Evolutionary conservation across 1,140 invertebrate genomes (phyloP).

Genomic region (Drosophila varians): DNA sequence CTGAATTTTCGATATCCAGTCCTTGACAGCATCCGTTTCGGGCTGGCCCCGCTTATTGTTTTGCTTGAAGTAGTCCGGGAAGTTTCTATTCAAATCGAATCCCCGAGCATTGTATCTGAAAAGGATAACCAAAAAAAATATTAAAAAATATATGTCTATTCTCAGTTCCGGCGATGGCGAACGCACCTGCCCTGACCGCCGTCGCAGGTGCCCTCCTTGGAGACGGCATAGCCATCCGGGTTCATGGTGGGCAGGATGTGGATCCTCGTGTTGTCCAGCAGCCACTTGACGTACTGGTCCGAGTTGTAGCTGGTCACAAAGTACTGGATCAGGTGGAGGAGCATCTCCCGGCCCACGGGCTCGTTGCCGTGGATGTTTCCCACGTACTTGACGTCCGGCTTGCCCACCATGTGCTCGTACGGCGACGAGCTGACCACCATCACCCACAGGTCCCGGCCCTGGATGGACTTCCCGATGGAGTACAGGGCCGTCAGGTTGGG

Average conservation of each 20-base stretch:
- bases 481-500: conserved; percentile 94
- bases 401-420: conserved; percentile 95
- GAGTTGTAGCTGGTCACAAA: conserved; percentile 91
- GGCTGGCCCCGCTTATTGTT: conserved; percentile 94
- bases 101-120: conserved; percentile 93
- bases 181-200: conserved; percentile 91
- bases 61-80: conserved; percentile 95
- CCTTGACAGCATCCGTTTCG: conserved; percentile 97
- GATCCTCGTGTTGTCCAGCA: conserved; percentile 95
- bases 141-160: background rate
- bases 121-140: conserved; percentile 24
- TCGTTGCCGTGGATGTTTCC: conserved; percentile 97
- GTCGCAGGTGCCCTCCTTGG: conserved; percentile 93
- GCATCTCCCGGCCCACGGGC: conserved; percentile 93
- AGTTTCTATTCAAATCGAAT: conserved; percentile 95
- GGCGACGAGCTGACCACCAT: conserved; percentile 95
- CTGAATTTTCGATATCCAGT: conserved; percentile 96
- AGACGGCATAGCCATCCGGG: conserved; percentile 94
- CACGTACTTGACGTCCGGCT: conserved; percentile 96
- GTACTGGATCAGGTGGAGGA: conserved; percentile 94
- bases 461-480: conserved; percentile 95
- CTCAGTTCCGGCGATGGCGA: background rate
- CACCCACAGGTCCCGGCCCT: conserved; percentile 97
- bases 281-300: conserved; percentile 92
- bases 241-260: conserved; percentile 97